phyloP scores from a whole-genome alignment of 2,888 invertebrate genomes.

The Acleris laterana region DNA sequence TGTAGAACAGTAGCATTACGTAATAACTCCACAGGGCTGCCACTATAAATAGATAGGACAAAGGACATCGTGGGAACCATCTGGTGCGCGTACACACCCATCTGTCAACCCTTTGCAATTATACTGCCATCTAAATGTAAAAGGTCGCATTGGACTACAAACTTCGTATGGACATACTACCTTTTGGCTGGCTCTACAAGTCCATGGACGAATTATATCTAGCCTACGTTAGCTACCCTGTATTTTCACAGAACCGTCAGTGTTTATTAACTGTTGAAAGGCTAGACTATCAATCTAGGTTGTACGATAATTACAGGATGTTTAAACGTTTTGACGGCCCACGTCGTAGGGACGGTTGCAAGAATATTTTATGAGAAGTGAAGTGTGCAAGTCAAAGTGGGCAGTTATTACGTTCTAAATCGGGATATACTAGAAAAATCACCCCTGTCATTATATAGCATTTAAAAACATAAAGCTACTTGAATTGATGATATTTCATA shows the following conservation, averaged over 20 bases:
- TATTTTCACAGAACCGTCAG: conserved; percentile 11
- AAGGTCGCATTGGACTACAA: too few relatives aligned
- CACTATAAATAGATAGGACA: conserved; percentile 40
- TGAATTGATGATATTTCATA: too few relatives aligned
- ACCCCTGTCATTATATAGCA: too few relatives aligned
- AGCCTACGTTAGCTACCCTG: conserved; percentile 14
- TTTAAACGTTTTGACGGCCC: not conserved
- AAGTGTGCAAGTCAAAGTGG: too few relatives aligned
- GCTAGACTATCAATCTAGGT: conserved; percentile 2
- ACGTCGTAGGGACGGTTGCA: not conserved
- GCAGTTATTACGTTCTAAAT: too few relatives aligned
- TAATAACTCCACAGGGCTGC: conserved; percentile 19
- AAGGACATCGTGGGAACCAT: conserved; percentile 54
- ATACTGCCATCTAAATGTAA: too few relatives aligned
- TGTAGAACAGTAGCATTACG: too few relatives aligned
- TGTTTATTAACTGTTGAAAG: conserved; percentile 23
- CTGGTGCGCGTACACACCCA: conserved; percentile 52
- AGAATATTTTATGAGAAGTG: not conserved
- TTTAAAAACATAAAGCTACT: too few relatives aligned
- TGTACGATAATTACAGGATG: conserved; percentile 4
- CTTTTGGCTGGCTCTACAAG: conserved; percentile 39
- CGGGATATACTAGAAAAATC: too few relatives aligned
- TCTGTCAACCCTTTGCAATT: conserved; percentile 63
- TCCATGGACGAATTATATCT: conserved; percentile 54
- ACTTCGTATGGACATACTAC: too few relatives aligned